A percentile compares a stretch with the other conserved stretches of the same genome.
Evolutionary conservation across 2,113 vertebrate species (phyloP).

Genomic region (Micromys minutus): DNA sequence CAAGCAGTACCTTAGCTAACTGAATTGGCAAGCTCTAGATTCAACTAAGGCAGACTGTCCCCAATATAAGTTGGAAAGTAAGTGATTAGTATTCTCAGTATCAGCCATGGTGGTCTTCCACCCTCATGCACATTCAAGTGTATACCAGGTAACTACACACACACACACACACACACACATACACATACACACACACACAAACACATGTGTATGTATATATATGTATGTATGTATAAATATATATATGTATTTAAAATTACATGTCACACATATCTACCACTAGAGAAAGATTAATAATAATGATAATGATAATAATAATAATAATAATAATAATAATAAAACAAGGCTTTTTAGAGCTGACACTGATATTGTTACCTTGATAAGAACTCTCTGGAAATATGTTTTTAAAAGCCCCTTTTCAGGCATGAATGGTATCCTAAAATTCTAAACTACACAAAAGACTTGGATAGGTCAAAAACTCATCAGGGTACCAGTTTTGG

Average conservation of each 20-base stretch:
- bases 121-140: no score
- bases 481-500: neutral
- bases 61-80: neutral
- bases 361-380: neutral
- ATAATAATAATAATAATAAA: neutral
- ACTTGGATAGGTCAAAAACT: no score
- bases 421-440: neutral
- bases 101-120: neutral
- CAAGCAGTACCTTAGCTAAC: neutral
- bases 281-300: neutral
- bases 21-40: neutral
- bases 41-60: neutral
- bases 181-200: neutral
- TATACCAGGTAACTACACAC: neutral
- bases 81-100: no score
- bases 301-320: neutral
- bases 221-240: rapidly evolving
- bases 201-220: neutral
- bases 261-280: neutral
- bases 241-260: no score
- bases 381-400: neutral
- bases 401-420: neutral
- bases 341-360: neutral
- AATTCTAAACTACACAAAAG: neutral
- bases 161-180: neutral